These are phyloP conservation scores for Thermophis baileyi DNA, from an alignment of 2,113 vertebrate genomes.

Conservation along the genomic window DNA sequence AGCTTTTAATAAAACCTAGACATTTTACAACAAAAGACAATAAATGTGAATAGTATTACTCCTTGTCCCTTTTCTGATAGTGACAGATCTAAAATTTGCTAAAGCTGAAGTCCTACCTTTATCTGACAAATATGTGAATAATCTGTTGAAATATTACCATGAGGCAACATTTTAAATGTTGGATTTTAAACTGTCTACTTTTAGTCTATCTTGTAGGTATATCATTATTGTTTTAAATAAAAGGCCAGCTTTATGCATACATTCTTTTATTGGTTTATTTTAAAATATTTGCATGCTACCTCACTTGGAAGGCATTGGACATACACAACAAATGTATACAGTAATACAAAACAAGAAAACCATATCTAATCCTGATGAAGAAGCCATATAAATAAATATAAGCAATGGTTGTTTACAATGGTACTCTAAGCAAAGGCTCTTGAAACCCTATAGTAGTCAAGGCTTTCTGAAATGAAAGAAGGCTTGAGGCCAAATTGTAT, in stretches of 20 bases:
- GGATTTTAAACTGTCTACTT: background rate
- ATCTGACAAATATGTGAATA: background rate
- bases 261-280: background rate
- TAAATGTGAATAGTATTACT: background rate
- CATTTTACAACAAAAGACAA: background rate
- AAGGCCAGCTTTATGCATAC: background rate
- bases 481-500: background rate
- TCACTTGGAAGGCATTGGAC: background rate
- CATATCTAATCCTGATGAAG: background rate
- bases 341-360: background rate
- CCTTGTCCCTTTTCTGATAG: background rate
- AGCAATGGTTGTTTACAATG: background rate
- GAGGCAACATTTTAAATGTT: background rate
- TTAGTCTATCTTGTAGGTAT: background rate
- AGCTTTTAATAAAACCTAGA: background rate
- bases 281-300: background rate
- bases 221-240: background rate
- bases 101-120: background rate
- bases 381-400: background rate
- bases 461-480: background rate
- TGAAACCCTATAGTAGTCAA: background rate
- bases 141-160: background rate
- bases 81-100: background rate
- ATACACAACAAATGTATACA: background rate
- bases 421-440: background rate